phyloP scores from a whole-genome alignment of 2,113 vertebrate species.

The Henicopernis longicauda region DNA sequence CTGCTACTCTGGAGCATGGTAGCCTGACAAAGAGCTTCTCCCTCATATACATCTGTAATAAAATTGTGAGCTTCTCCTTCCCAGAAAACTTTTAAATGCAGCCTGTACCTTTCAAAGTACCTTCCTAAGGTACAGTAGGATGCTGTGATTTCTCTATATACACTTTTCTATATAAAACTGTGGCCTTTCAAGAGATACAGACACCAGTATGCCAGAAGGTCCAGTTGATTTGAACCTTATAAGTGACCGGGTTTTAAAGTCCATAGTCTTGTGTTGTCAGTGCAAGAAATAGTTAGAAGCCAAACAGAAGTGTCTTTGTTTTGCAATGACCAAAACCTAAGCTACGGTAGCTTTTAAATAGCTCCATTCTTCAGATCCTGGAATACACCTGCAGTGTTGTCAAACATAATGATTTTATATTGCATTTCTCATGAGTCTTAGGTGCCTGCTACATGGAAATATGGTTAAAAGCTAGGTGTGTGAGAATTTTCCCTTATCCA shows the following conservation, averaged over 20 bases:
- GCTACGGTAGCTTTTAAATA: neutral
- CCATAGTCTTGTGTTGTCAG: neutral
- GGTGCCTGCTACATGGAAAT: neutral
- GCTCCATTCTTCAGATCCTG: neutral
- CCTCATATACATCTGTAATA: accelerated
- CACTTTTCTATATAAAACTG: neutral
- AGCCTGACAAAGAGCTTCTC: neutral
- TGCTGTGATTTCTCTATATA: neutral
- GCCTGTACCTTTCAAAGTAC: neutral
- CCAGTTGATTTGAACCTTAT: neutral
- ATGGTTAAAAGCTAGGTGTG: neutral
- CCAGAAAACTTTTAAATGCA: neutral
- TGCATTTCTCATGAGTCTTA: neutral
- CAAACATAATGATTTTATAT: neutral
- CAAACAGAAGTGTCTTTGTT: neutral
- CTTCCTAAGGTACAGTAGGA: neutral
- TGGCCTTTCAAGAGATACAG: neutral
- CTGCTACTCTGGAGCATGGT: neutral
- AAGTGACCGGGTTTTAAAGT: neutral
- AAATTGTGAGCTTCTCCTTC: neutral
- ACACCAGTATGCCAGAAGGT: neutral
- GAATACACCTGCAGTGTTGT: neutral
- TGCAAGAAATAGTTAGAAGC: neutral
- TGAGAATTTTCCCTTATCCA: neutral
- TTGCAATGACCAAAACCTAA: neutral